Conservation (phyloP, 1,140 invertebrate genomes). For the Drosophila tristis region DNA sequence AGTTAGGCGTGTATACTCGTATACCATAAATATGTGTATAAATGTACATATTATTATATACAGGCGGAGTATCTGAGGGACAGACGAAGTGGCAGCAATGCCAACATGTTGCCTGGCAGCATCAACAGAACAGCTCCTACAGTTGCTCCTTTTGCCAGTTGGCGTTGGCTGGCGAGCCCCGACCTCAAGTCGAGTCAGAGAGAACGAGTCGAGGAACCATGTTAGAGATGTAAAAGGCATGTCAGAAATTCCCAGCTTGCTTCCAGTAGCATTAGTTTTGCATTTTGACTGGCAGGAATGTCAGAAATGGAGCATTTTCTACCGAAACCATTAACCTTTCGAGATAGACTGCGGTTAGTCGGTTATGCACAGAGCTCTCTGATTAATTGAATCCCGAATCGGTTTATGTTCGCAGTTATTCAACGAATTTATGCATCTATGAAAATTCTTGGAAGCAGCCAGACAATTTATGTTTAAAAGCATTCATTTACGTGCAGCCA, state of each 20-base stretch:
- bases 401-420: too few relatives aligned
- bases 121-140: background rate
- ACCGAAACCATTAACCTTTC: constrained; percentile 32
- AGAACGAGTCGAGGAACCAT: constrained; percentile 25
- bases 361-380: too few relatives aligned
- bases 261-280: constrained; percentile 58
- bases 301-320: constrained; percentile 37
- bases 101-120: constrained; percentile 54
- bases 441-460: too few relatives aligned
- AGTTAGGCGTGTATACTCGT: constrained; percentile 18
- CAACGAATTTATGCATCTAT: too few relatives aligned
- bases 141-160: constrained; percentile 9
- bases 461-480: too few relatives aligned
- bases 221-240: constrained; percentile 76
- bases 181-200: constrained; percentile 29
- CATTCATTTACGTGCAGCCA: too few relatives aligned
- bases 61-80: constrained; percentile 50
- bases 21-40: constrained; percentile 11
- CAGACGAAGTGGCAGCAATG: constrained; percentile 40
- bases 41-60: constrained; percentile 47
- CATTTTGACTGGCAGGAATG: constrained; percentile 68
- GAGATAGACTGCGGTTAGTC: constrained; percentile 9
- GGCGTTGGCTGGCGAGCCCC: constrained; percentile 8
- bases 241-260: constrained; percentile 68
- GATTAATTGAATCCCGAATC: too few relatives aligned